Evolutionary conservation across 2,113 vertebrate genomes (phyloP).

Genomic region (Nothoprocta perdicaria): DNA sequence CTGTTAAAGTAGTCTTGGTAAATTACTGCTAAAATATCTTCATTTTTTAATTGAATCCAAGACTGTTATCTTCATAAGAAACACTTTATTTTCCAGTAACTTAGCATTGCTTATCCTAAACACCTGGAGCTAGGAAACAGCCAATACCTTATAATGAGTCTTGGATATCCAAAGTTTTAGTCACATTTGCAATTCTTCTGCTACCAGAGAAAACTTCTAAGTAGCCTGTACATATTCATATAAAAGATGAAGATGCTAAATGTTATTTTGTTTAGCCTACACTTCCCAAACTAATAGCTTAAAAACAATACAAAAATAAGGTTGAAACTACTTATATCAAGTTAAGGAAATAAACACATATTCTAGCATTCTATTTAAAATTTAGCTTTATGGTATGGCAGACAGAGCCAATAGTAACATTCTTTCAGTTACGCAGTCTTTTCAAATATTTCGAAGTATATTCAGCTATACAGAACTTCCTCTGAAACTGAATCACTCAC

Average conservation of each 20-base stretch:
- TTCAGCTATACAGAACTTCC: not conserved
- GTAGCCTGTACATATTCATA: not conserved
- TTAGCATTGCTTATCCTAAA: not conserved
- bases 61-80: not conserved
- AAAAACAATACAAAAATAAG: not conserved
- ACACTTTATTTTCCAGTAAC: not conserved
- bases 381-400: not conserved
- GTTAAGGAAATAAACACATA: not conserved
- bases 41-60: not conserved
- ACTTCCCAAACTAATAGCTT: not conserved
- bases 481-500: not conserved
- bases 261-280: not conserved
- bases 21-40: not conserved
- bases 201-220: accelerated
- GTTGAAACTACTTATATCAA: not conserved
- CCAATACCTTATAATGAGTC: not conserved
- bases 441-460: not conserved
- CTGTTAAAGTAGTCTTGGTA: not conserved
- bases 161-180: not conserved
- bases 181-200: not conserved
- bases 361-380: not conserved
- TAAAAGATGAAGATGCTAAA: not conserved
- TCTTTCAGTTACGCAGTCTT: not conserved
- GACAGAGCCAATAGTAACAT: not conserved
- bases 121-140: not conserved